These are phyloP conservation scores for Nymphalis urticae DNA, from an alignment of 2,888 invertebrate genomes.

Conservation along the genomic window DNA sequence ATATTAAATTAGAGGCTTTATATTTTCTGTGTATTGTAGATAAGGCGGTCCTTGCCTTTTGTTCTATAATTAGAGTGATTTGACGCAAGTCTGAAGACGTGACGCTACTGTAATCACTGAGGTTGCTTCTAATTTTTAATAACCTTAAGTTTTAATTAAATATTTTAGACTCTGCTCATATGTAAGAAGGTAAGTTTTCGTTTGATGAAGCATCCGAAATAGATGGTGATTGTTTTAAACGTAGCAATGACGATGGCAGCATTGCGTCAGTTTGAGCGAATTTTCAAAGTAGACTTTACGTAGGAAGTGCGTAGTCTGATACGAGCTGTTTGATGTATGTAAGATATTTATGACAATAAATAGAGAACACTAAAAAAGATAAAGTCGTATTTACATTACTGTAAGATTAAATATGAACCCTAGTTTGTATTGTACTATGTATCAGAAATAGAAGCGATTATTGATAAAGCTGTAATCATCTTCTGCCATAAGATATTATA, in stretches of 20 bases:
- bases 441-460: too few relatives aligned
- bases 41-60: conserved; percentile 35
- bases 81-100: conserved; percentile 32
- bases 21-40: conserved; percentile 19
- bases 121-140: conserved; percentile 28
- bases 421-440: too few relatives aligned
- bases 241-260: conserved; percentile 24
- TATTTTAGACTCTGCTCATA: conserved; percentile 12
- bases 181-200: not conserved
- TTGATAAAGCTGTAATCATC: too few relatives aligned
- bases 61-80: conserved; percentile 34
- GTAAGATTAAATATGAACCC: too few relatives aligned
- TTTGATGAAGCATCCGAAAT: conserved; percentile 2
- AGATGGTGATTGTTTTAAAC: conserved; percentile 18
- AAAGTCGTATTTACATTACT: too few relatives aligned
- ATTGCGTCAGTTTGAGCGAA: conserved; percentile 14
- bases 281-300: conserved; percentile 8
- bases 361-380: not conserved
- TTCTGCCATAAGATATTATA: too few relatives aligned
- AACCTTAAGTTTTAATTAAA: conserved; percentile 1
- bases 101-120: conserved; percentile 30
- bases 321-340: not conserved
- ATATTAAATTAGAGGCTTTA: conserved; percentile 10
- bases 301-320: conserved; percentile 10
- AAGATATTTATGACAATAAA: not conserved